These are phyloP conservation scores for Drosophila limbata DNA, from an alignment of 2,888 invertebrate species.

Conservation along the genomic window DNA sequence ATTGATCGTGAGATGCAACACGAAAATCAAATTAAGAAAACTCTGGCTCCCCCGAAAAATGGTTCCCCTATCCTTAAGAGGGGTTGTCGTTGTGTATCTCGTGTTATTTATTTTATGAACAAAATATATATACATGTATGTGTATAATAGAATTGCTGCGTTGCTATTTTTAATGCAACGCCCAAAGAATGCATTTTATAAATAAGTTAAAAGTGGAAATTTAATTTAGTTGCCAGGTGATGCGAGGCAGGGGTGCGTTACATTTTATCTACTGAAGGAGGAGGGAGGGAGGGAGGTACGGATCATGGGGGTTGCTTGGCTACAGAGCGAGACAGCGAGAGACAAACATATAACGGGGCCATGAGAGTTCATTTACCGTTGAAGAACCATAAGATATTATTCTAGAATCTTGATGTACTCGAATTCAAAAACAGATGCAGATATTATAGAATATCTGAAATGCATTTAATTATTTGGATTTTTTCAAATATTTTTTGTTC, in stretches of 20 bases:
- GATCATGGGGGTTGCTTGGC: constrained; percentile 21
- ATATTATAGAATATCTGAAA: background rate
- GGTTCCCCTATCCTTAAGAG: background rate
- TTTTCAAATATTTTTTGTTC: too few species aligned
- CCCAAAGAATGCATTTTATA: constrained; percentile 59
- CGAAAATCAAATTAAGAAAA: constrained; percentile 75
- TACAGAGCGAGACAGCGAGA: constrained; percentile 5
- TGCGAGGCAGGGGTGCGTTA: constrained; percentile 21
- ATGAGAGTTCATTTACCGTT: constrained; percentile 25
- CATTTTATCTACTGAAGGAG: background rate
- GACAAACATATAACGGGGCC: constrained; percentile 11
- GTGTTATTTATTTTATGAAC: constrained; percentile 56
- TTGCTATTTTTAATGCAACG: constrained; percentile 51
- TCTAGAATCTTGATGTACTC: background rate
- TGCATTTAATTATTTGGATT: too few species aligned
- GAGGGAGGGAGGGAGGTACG: background rate
- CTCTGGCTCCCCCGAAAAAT: constrained; percentile 22
- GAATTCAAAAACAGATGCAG: background rate
- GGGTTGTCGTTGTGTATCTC: constrained; percentile 26
- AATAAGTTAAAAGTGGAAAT: constrained; percentile 62
- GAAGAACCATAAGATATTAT: background rate
- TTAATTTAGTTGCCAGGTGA: constrained; percentile 52
- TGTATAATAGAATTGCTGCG: constrained; percentile 35
- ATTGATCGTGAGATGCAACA: constrained; percentile 74
- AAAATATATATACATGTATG: constrained; percentile 12